phyloP scores from a whole-genome alignment of 2,797 vertebrate species.

The Synaphobranchus kaupii region DNA sequence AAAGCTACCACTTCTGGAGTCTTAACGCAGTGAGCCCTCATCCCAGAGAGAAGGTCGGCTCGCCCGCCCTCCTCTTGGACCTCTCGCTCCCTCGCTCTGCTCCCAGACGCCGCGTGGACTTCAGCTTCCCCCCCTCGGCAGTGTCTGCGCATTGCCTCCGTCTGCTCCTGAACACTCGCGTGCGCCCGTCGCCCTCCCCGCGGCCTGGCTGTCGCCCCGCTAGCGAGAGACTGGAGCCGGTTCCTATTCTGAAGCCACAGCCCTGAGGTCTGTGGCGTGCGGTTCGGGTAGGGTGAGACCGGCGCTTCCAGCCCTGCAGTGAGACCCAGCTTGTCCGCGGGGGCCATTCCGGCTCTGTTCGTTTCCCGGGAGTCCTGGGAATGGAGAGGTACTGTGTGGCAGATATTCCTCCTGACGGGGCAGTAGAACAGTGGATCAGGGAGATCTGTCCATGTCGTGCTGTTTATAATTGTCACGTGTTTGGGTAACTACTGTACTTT shows the following conservation, averaged over 20 bases:
- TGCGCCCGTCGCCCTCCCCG: not conserved
- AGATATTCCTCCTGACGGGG: not conserved
- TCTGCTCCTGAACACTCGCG: no score
- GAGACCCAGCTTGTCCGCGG: no score
- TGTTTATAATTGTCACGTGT: not conserved
- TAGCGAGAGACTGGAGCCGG: not conserved
- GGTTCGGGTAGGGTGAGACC: not conserved
- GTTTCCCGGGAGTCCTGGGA: not conserved
- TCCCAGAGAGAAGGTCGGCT: not conserved
- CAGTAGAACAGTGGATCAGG: not conserved
- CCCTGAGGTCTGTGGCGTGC: not conserved
- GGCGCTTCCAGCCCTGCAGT: no score
- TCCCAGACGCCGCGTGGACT: not conserved
- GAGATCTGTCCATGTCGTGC: not conserved
- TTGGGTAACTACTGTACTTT: not conserved
- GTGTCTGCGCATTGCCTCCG: no score
- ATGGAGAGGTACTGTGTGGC: not conserved
- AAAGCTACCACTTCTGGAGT: not conserved
- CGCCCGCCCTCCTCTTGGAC: not conserved
- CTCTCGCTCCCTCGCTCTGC: no score
- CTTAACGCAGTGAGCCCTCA: not conserved
- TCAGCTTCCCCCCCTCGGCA: no score
- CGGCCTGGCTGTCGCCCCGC: not conserved
- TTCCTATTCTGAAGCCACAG: not conserved
- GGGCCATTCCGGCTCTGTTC: no score